A percentile compares a stretch with the other conserved stretches of the same genome.
Conservation (phyloP, 1,140 invertebrate species). For the Bactericera cockerelli region DNA sequence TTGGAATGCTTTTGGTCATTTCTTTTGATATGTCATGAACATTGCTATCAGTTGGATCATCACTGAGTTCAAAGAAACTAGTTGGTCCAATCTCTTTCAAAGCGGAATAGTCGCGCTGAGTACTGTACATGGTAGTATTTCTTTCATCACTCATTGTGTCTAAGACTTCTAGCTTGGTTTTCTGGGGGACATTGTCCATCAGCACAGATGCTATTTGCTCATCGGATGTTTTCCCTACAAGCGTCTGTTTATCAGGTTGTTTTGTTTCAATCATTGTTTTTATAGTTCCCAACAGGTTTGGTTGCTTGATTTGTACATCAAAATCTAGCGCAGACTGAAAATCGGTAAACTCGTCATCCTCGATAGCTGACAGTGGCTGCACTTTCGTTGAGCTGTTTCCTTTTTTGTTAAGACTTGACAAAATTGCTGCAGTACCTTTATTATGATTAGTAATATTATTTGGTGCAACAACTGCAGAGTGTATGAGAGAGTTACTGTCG, state of each 20-base stretch:
- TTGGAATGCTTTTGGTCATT: no score
- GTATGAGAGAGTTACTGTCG: no score
- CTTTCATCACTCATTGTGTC: no score
- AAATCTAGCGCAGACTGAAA: slow-evolving; percentile 18
- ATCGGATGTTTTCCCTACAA: background rate
- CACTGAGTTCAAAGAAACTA: no score
- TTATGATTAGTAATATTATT: no score
- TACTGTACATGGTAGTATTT: background rate
- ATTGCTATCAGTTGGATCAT: no score
- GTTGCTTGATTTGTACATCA: slow-evolving; percentile 1
- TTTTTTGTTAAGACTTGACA: no score
- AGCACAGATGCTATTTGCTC: background rate
- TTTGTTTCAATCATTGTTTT: background rate
- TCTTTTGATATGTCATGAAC: no score
- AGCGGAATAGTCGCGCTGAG: background rate
- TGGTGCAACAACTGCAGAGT: no score
- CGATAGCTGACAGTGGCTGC: no score
- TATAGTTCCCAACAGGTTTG: background rate
- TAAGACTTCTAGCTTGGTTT: background rate
- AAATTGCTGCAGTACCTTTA: no score
- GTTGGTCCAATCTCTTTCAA: background rate
- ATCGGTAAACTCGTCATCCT: slow-evolving; percentile 20
- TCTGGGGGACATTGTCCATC: background rate
- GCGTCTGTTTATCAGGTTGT: background rate
- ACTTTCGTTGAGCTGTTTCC: no score